phyloP scores from a whole-genome alignment of 2,888 invertebrate species.

The Oxyteleia sp. region DNA sequence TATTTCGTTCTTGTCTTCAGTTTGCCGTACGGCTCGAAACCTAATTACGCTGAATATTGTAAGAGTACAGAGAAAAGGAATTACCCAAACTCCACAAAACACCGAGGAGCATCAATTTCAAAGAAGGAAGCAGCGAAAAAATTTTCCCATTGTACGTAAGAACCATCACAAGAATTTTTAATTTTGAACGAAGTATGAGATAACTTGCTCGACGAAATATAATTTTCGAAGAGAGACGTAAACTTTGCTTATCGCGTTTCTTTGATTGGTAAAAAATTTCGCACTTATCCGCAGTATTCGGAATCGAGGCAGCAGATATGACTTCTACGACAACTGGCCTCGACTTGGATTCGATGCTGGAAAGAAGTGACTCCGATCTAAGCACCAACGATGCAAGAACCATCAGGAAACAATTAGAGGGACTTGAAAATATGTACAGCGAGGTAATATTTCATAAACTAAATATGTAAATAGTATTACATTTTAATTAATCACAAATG shows the following conservation, averaged over 20 bases:
- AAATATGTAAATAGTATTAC: too few species aligned
- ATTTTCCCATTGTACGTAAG: constrained; percentile 84
- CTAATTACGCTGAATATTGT: constrained; percentile 88
- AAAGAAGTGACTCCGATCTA: constrained; percentile 93
- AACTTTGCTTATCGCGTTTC: not conserved
- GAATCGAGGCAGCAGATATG: constrained; percentile 92
- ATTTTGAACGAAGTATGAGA: not conserved
- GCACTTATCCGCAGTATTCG: constrained; percentile 87
- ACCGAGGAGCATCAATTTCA: constrained; percentile 83
- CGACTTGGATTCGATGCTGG: constrained; percentile 93
- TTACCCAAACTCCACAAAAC: constrained; percentile 81
- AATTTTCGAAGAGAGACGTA: not conserved
- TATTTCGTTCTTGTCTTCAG: constrained; percentile 86
- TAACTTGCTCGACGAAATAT: not conserved
- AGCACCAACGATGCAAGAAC: constrained; percentile 93
- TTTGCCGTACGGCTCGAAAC: constrained; percentile 90
- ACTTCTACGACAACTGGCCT: constrained; percentile 94
- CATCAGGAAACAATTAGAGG: constrained; percentile 93
- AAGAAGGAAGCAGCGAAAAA: constrained; percentile 85
- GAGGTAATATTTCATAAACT: too few species aligned
- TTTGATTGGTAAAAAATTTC: not conserved
- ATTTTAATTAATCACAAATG: too few species aligned
- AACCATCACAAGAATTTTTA: constrained; percentile 13
- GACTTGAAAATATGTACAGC: constrained; percentile 95
- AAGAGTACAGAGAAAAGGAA: constrained; percentile 87